phyloP scores from a whole-genome alignment of 2,113 vertebrate genomes.

The Peromyscus polionotus region DNA sequence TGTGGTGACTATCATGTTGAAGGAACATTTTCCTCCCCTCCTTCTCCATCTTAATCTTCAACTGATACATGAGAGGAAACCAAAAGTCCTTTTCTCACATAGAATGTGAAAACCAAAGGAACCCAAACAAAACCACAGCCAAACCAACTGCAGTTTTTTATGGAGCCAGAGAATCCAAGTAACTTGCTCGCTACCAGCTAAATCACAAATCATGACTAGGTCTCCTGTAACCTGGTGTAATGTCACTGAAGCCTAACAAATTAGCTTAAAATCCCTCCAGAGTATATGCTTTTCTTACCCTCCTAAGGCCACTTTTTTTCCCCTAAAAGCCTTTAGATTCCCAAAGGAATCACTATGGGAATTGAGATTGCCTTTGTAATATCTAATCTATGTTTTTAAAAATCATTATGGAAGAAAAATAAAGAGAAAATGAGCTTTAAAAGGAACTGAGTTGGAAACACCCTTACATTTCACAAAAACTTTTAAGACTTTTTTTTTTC shows the following conservation, averaged over 20 bases:
- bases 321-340: not conserved
- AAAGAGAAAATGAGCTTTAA: not conserved
- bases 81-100: not conserved
- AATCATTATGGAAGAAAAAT: not conserved
- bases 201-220: not conserved
- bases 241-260: not conserved
- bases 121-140: not conserved
- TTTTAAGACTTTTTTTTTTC: not conserved
- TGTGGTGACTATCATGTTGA: not conserved
- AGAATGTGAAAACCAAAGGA: not conserved
- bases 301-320: not conserved
- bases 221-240: not conserved
- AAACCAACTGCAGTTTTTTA: not conserved
- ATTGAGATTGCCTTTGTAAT: not conserved
- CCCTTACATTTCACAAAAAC: constrained; percentile 48
- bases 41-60: not conserved
- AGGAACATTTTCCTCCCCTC: not conserved
- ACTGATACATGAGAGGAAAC: not conserved
- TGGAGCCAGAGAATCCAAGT: not conserved
- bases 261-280: not conserved
- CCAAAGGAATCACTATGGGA: not conserved
- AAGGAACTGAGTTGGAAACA: constrained; percentile 31
- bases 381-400: constrained; percentile 24
- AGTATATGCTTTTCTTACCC: not conserved
- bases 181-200: constrained; percentile 28